phyloP scores from a whole-genome alignment of 2,113 vertebrate species.

The Elaphurus davidianus region DNA sequence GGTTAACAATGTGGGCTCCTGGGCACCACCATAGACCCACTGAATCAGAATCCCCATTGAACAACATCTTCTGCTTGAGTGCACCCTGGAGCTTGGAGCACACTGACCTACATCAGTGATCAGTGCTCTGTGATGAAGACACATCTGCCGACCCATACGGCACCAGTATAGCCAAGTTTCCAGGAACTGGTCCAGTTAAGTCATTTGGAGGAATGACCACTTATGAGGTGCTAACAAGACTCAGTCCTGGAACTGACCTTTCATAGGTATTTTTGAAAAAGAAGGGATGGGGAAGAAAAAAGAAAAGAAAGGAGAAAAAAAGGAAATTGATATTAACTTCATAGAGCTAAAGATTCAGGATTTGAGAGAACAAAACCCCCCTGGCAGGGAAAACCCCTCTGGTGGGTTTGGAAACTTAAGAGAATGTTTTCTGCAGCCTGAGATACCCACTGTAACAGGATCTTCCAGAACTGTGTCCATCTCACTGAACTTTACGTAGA shows the following conservation, averaged over 20 bases:
- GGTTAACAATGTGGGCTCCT: neutral
- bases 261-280: neutral
- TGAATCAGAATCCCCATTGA: neutral
- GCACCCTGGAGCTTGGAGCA: too few species aligned
- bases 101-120: neutral
- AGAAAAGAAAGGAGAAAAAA: neutral
- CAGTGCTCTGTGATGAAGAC: neutral
- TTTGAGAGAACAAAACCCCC: neutral
- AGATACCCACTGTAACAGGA: conserved; percentile 81
- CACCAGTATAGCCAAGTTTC: neutral
- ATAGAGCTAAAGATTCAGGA: neutral
- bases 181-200: neutral
- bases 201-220: neutral
- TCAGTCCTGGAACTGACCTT: neutral
- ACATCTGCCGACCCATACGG: accelerated
- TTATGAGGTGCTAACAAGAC: neutral
- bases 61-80: neutral
- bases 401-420: neutral
- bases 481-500: conserved; percentile 85
- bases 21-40: neutral
- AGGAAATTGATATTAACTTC: neutral
- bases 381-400: neutral
- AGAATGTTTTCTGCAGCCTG: neutral
- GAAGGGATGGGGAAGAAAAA: neutral
- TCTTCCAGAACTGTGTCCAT: conserved; percentile 83